Base-by-base conservation (phyloP, 2,888 invertebrate species). In the Petrolisthes manimaculis region DNA sequence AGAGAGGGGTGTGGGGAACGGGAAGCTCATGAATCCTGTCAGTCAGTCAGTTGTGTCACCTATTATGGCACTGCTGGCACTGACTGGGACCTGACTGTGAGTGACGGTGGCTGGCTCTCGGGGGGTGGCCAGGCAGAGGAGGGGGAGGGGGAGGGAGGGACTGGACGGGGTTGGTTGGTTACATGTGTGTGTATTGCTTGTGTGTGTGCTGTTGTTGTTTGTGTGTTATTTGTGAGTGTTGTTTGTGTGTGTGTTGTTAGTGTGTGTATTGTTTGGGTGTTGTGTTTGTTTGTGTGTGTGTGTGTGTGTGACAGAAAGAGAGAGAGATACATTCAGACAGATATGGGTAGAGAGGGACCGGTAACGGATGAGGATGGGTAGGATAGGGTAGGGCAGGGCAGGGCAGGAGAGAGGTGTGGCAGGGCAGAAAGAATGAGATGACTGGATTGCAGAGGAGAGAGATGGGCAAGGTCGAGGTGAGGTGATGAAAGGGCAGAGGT, bases 11-110 rank as follows among this genome's bases (percentile, higher is more conserved):
- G 69, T 37, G 37, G 55, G 82, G 77, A 51, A 77, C 18, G 69
- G 24, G 67, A 8, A 69, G 79, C 84, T 85, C 84, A 85, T 85
- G 84, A 85, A 85, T 85, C 84, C 84, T 85, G 84, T 85, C 84
- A 78, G 77, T 85, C 84, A 85, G 84, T 85, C 84, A 85, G 84
- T 85, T 85, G 84, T 85, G 84, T 75, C 84, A 85, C 84, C 79
- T 85, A 85, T 85, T 79, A 85, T 85, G 24, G 79, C 84, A 67
- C 84, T 79, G 79, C 69, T 85, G 84, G 84, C 84, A 85, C 84
- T 67, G 84, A 79, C 77, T 78, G 79, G 69, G 67, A 67, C 9
- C 53, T 85, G 84, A 85, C 79, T 85, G 61, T 85, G 84, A 85
- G 79, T 85, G 84, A 85, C 84, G 84, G 84, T 79, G 69, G 51